A percentile compares a stretch with the other conserved stretches of the same genome.
phyloP scores from a whole-genome alignment of 2,797 vertebrate species.

The Lepus townsendii region DNA sequence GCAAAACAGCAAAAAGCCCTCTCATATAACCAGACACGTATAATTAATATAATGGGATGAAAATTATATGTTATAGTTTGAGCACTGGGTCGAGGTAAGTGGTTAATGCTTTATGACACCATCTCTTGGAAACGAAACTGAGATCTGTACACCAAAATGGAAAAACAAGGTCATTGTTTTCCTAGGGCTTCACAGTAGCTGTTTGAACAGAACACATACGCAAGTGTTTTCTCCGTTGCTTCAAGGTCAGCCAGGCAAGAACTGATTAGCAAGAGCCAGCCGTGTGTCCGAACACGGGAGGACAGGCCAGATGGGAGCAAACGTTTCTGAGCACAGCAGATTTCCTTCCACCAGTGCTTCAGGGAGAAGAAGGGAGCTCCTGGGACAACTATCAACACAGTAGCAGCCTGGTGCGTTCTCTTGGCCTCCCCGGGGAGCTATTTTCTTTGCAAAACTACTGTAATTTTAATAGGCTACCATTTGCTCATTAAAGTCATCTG shows the following conservation, averaged over 20 bases:
- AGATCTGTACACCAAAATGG: constrained; percentile 34
- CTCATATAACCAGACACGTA: neutral
- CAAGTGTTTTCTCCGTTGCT: neutral
- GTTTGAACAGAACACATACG: constrained; percentile 30
- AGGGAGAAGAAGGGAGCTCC: constrained; percentile 31
- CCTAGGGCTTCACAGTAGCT: neutral
- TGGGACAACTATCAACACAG: constrained; percentile 66
- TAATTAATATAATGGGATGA: neutral
- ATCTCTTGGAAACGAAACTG: constrained; percentile 5
- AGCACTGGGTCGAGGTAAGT: neutral
- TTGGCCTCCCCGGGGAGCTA: constrained; percentile 71
- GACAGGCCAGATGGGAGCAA: neutral
- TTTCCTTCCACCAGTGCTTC: constrained; percentile 37
- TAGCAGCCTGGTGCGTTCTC: constrained; percentile 76
- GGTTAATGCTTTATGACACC: neutral
- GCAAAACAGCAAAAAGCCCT: neutral
- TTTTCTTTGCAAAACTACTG: constrained; percentile 82
- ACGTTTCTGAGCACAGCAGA: constrained; percentile 41
- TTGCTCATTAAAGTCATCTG: constrained; percentile 83
- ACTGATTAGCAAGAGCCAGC: constrained; percentile 33
- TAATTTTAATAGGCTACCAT: constrained; percentile 82
- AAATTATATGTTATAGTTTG: neutral
- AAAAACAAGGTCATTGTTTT: constrained; percentile 32
- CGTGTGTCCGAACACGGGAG: constrained; percentile 2
- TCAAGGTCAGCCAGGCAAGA: constrained; percentile 63